Conservation (phyloP, 2,888 invertebrate genomes). For the Loripinus fragilis region DNA sequence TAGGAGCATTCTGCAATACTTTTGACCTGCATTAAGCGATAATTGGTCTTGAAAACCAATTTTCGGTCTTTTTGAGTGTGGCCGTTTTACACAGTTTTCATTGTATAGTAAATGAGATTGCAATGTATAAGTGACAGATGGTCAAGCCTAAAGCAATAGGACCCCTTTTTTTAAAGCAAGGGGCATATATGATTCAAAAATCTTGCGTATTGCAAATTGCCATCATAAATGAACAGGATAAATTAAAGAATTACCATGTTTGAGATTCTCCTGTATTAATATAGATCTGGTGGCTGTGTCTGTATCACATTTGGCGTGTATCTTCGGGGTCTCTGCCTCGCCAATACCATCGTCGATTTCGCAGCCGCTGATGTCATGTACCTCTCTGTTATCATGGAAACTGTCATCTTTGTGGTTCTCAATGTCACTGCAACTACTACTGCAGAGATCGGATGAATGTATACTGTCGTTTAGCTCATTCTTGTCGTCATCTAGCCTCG, state of each 20-base stretch:
- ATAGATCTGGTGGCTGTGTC: background rate
- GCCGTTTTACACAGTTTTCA: too few species aligned
- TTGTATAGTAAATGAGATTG: too few species aligned
- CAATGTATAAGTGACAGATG: too few species aligned
- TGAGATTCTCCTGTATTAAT: background rate
- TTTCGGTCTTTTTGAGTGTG: too few species aligned
- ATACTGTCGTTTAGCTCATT: constrained; percentile 41
- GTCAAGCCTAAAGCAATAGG: too few species aligned
- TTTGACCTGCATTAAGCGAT: too few species aligned
- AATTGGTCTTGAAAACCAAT: too few species aligned
- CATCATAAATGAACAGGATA: too few species aligned
- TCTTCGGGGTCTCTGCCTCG: background rate
- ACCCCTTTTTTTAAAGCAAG: too few species aligned
- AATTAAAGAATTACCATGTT: constrained; percentile 6
- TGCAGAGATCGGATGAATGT: constrained; percentile 16
- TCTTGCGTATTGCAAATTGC: too few species aligned
- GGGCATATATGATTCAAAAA: too few species aligned
- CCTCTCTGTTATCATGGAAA: constrained; percentile 25
- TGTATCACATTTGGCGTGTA: background rate
- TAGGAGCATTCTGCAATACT: too few species aligned
- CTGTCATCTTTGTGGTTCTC: constrained; percentile 20
- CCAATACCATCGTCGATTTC: background rate
- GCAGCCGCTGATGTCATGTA: constrained; percentile 17
- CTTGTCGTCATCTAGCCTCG: constrained; percentile 54
- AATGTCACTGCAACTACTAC: background rate